Base-by-base conservation (phyloP, 2,797 vertebrate genomes). In the Anomalospiza imberbis region DNA sequence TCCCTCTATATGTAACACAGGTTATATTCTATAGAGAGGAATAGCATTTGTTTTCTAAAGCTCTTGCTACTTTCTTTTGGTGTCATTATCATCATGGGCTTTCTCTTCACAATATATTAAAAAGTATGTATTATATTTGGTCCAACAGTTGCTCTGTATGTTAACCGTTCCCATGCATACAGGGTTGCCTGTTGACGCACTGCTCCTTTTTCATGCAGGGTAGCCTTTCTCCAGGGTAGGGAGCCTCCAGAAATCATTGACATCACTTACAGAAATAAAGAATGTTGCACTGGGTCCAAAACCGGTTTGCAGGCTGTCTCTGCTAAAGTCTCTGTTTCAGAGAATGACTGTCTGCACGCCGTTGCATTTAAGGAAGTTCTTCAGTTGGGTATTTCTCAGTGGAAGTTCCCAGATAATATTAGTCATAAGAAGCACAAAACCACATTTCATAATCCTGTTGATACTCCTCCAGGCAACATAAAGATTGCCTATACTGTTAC, bases 341-440 rank as follows among this genome's bases (percentile, higher is more conserved):
- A 81, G 51, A 70, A 94, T 4, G 70, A 93, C 91, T 96, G 95
- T 73, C 85, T 97, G 94, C 91, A 94, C 71, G 65, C 85, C 82
- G 74, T 44, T 95, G 90, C 96, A 93, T 96, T 98, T 96, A 97
- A 98, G 98, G 98, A 98, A 98, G 98, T 98, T 95, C 94, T 97
- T 94, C 92, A 89, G 71, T 50, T 62, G 96, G 97, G 97, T 98
- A 98, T 97, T 98, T 98, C 96, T 97, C 97, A 92, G 97, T 97
- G 98, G 98, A 98, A 98, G 93, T 98, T 98, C 98, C 98, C 98
- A 97, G 85, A 88, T 96, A 96, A 92, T 95, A 89, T 92, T 95
- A 97, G 94, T 92, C 95, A 97, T 87, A 96, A 94, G 83, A 92
- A 65, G 34, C 77, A 77, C 78, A 88, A 82, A 89, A 85, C 65